These are phyloP conservation scores for Artibeus jamaicensis DNA, from an alignment of 2,797 vertebrate species.

Conservation along the genomic window DNA sequence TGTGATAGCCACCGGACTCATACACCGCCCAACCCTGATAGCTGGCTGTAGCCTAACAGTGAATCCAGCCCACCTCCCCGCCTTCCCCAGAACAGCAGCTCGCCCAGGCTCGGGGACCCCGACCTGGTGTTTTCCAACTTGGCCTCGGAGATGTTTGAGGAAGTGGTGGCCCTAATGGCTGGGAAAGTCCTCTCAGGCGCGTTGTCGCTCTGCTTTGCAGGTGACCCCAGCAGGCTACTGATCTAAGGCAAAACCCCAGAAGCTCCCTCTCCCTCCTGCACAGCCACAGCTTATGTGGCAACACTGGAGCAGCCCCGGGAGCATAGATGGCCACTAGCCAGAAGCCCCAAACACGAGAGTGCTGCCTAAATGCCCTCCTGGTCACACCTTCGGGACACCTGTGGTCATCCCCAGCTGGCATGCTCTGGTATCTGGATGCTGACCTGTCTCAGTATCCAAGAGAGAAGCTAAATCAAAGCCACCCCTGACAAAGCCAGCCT, in stretches of 20 bases:
- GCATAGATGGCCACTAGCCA: neutral
- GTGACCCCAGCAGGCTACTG: slow-evolving; percentile 40
- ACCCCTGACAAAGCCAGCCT: neutral
- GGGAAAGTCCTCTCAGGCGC: slow-evolving; percentile 62
- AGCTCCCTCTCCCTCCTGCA: no score
- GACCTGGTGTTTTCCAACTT: slow-evolving; percentile 53
- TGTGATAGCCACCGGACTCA: neutral
- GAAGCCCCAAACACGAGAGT: neutral
- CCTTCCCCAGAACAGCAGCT: neutral
- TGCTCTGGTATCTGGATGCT: neutral
- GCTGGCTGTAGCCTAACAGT: neutral
- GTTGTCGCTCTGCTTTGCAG: slow-evolving; percentile 40
- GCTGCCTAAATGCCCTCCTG: neutral
- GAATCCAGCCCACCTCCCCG: accelerated
- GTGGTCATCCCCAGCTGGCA: neutral
- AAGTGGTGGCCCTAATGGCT: slow-evolving; percentile 31
- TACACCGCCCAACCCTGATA: no score
- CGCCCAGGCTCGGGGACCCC: neutral
- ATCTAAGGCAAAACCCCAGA: slow-evolving; percentile 11
- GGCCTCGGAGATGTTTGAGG: slow-evolving; percentile 39
- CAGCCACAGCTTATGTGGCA: neutral
- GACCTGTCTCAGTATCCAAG: neutral
- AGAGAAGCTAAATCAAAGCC: neutral
- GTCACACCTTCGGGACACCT: neutral
- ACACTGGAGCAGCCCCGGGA: neutral